Evolutionary conservation across 2,113 vertebrate genomes (phyloP), one percentile per base, ranked within the genome.

Genomic region (Paradisaea rubra): DNA sequence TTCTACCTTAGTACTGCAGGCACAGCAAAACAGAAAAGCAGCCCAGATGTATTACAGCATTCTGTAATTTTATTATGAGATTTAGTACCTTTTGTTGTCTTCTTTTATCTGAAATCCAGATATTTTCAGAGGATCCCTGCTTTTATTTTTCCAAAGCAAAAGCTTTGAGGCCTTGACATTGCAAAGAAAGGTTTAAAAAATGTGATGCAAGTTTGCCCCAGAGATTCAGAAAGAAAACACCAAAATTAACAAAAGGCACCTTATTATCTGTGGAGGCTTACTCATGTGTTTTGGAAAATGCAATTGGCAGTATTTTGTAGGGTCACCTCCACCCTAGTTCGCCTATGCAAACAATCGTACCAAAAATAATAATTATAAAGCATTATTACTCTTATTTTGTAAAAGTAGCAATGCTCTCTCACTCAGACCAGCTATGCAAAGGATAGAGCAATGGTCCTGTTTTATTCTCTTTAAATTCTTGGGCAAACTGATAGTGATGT

Each of bases 111-210:
- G 69, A 83, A 81, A 81, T 56, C 5, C 20, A 52, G 49, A 24
- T 25, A 50, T 52, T 77, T 69, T 22, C 21, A 63, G 68, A 82
- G 42, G 72, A 85, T 41, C 8, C 8, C 24, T 77, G 25, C 56
- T 88, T 83, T 74, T 52, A 37, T 81, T 63, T 92, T 93, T 96
- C 54, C 24, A n/a, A 66, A 88, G 30, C 17, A 82, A 94, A 90
- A 69, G 3, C 6, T 86, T 21, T 82, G 50, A 89, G 59, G n/a
- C 25, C n/a, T 53, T 83, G 39, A 64, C 21, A 41, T 45, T 35
- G 49, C 37, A 69, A 87, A 81, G 35, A 94, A 78, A 84, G 27
- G 19, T 65, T 56, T 82, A 25, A 80, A 91, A 93, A 91, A 22
- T 28, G 12, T n/a, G 37, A 50, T 30, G 15, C 19, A 69, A 49